phyloP scores from a whole-genome alignment of 2,113 vertebrate species.

The Triplophysa dalaica region DNA sequence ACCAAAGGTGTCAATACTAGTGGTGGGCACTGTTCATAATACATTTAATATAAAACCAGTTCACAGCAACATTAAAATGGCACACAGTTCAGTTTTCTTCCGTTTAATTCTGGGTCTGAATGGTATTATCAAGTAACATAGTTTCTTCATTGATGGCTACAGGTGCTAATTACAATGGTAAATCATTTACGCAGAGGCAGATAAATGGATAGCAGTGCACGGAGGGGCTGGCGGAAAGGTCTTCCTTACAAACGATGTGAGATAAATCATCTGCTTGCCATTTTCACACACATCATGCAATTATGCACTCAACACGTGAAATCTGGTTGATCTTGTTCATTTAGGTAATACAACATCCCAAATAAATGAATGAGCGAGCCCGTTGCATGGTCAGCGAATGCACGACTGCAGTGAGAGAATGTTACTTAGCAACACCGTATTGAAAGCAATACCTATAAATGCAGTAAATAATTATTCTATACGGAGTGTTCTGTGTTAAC shows the following conservation, averaged over 20 bases:
- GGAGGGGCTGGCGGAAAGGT: slow-evolving; percentile 44
- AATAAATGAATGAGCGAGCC: neutral
- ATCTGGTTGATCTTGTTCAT: slow-evolving; percentile 3
- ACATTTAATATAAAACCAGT: neutral
- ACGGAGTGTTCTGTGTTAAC: neutral
- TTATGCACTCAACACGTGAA: slow-evolving; percentile 12
- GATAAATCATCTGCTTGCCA: slow-evolving; percentile 46
- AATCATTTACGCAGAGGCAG: slow-evolving; percentile 44
- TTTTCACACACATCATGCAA: slow-evolving; percentile 30
- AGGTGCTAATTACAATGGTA: slow-evolving; percentile 53
- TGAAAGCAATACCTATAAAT: neutral
- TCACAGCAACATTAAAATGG: neutral
- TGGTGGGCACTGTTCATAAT: neutral
- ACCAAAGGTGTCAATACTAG: no score
- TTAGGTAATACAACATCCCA: neutral
- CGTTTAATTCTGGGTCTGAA: slow-evolving; percentile 10
- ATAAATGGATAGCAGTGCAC: slow-evolving; percentile 36
- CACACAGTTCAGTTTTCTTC: neutral
- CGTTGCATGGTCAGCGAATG: neutral
- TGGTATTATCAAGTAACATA: neutral
- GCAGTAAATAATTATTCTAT: neutral
- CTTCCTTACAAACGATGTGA: slow-evolving; percentile 46
- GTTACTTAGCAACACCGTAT: neutral
- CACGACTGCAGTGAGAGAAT: neutral
- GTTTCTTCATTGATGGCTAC: slow-evolving; percentile 36